phyloP scores from a whole-genome alignment of 2,888 invertebrate species.

The Lasioglossum villosulum region DNA sequence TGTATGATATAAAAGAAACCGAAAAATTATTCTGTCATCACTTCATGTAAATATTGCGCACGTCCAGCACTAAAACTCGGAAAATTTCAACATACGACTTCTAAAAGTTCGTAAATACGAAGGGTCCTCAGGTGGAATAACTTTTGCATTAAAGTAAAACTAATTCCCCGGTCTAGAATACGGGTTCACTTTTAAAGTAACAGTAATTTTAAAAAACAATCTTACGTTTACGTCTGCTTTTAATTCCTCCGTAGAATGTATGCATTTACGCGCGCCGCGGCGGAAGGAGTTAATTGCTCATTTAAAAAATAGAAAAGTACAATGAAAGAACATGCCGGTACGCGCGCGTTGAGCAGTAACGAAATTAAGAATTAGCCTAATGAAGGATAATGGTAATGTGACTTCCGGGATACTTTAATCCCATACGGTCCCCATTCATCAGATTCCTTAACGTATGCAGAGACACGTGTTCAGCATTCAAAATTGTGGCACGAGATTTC shows the following conservation, averaged over 20 bases:
- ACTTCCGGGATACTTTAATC: conserved; percentile 3
- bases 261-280: neutral
- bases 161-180: neutral
- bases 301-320: neutral
- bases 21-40: neutral
- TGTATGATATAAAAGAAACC: neutral
- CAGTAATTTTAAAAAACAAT: neutral
- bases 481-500: neutral
- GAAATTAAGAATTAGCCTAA: conserved; percentile 16
- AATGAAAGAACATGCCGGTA: neutral
- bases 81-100: neutral
- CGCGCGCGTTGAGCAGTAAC: neutral
- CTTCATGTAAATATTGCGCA: neutral
- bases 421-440: neutral
- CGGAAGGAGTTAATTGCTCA: neutral
- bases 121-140: neutral
- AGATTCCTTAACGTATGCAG: neutral
- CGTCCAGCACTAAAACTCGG: neutral
- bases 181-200: neutral
- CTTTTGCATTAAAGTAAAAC: neutral
- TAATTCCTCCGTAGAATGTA: neutral
- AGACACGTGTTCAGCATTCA: neutral
- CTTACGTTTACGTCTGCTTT: neutral
- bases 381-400: conserved; percentile 11
- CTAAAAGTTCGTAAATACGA: neutral